Evolutionary conservation across 2,797 vertebrate species (phyloP).

Genomic region (Cynopterus sphinx): DNA sequence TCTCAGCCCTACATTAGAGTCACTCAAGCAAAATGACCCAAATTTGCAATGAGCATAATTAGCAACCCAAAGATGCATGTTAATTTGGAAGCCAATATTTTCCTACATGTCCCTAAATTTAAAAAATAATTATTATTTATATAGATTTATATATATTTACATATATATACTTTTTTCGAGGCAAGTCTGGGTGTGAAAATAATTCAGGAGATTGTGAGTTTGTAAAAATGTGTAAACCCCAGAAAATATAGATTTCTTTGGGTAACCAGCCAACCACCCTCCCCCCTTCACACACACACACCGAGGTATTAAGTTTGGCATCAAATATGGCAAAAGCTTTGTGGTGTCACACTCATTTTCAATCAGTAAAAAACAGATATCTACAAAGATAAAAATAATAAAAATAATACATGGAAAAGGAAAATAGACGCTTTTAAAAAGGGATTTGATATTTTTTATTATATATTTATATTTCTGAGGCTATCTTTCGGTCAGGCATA

Average conservation of each 20-base stretch:
- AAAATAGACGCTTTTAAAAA: not conserved
- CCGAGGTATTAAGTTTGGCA: constrained; percentile 47
- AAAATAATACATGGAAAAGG: not conserved
- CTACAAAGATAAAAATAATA: constrained; percentile 54
- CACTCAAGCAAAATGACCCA: constrained; percentile 90
- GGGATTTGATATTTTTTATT: not conserved
- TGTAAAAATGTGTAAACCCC: constrained; percentile 17
- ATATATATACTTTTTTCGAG: constrained; percentile 22
- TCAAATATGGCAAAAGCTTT: constrained; percentile 29
- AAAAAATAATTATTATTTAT: constrained; percentile 72
- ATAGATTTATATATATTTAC: no score
- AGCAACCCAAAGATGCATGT: constrained; percentile 84
- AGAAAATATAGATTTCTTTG: constrained; percentile 52
- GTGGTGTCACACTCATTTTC: constrained; percentile 20
- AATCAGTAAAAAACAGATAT: constrained; percentile 36
- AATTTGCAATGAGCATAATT: constrained; percentile 86
- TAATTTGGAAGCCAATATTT: constrained; percentile 82
- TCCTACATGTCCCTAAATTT: constrained; percentile 81
- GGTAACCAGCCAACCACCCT: not conserved
- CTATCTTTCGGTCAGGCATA: constrained; percentile 50
- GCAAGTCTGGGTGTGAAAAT: constrained; percentile 54
- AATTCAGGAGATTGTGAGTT: constrained; percentile 30
- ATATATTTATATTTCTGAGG: not conserved
- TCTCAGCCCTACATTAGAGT: constrained; percentile 81
- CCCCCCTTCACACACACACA: not conserved